Conservation (phyloP, 2,888 invertebrate genomes). For the Hypomecis punctinalis region DNA sequence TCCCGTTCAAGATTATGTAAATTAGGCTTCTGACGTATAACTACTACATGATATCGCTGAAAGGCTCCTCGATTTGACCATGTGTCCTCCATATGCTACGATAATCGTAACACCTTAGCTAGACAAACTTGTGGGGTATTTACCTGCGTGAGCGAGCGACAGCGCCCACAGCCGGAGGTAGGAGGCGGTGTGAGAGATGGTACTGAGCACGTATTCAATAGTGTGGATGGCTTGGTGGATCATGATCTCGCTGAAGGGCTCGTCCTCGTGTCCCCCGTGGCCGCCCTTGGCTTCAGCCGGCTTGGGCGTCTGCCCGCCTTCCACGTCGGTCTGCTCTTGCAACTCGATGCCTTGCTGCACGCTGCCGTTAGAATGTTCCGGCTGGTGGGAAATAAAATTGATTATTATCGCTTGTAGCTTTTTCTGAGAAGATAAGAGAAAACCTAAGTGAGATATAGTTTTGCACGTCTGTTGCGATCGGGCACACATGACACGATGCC, state of each 20-base stretch:
- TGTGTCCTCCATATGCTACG: too few relatives aligned
- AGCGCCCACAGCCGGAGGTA: constrained; percentile 98
- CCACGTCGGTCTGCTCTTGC: constrained; percentile 79
- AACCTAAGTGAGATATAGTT: too few relatives aligned
- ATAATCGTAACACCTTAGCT: too few relatives aligned
- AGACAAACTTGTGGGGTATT: too few relatives aligned
- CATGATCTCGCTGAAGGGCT: constrained; percentile 93
- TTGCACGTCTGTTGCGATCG: too few relatives aligned
- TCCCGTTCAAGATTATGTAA: too few relatives aligned
- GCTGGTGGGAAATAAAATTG: constrained; percentile 50
- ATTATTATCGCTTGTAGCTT: too few relatives aligned
- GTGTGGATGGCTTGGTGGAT: constrained; percentile 98
- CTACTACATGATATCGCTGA: too few relatives aligned
- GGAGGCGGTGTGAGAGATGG: constrained; percentile 98
- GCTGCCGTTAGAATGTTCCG: constrained; percentile 85
- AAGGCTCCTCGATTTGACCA: too few relatives aligned
- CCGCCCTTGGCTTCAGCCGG: constrained; percentile 42
- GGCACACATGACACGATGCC: too few relatives aligned
- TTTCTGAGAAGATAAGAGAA: too few relatives aligned
- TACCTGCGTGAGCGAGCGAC: constrained; percentile 97
- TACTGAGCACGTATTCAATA: constrained; percentile 97
- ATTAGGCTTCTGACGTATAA: too few relatives aligned
- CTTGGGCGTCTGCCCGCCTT: constrained; percentile 48
- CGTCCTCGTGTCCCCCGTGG: constrained; percentile 80
- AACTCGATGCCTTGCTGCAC: constrained; percentile 88